Conservation (phyloP, 2,888 invertebrate genomes). For the Nudaria mundana region DNA sequence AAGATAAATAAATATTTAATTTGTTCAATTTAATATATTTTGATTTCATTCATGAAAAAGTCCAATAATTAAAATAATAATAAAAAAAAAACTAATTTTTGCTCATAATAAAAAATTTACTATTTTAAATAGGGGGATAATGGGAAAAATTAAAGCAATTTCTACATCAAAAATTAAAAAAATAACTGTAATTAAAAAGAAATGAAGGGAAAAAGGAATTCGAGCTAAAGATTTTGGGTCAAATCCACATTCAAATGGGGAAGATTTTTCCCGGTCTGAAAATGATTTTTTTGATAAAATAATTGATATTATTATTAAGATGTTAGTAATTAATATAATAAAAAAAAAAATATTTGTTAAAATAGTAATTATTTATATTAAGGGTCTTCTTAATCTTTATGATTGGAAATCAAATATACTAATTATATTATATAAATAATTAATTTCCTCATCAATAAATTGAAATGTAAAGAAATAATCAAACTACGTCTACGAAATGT, state of each 20-base stretch:
- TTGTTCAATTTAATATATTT: conserved; percentile 66
- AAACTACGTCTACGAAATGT: conserved; percentile 66
- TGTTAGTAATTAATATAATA: conserved; percentile 81
- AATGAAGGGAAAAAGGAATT: conserved; percentile 71
- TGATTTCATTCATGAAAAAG: conserved; percentile 67
- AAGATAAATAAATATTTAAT: conserved; percentile 31
- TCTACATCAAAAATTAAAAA: too few relatives aligned
- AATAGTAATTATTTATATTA: conserved; percentile 82
- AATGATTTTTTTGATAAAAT: conserved; percentile 81
- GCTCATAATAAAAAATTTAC: conserved; percentile 48
- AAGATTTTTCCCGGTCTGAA: conserved; percentile 82
- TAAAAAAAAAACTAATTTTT: conserved; percentile 61
- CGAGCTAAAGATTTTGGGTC: conserved; percentile 70
- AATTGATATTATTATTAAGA: conserved; percentile 74
- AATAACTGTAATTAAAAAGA: conserved; percentile 85
- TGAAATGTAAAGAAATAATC: conserved; percentile 74
- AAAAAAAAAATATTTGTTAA: conserved; percentile 56
- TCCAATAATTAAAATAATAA: conserved; percentile 77
- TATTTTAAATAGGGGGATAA: conserved; percentile 65
- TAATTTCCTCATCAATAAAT: conserved; percentile 85
- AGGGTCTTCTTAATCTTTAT: conserved; percentile 78
- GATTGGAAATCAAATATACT: conserved; percentile 88
- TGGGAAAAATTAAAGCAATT: conserved; percentile 83
- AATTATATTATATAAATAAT: conserved; percentile 40
- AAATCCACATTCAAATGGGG: conserved; percentile 82